Conservation (phyloP, 2,797 vertebrate genomes). For the Enteromius thamalakanensis region DNA sequence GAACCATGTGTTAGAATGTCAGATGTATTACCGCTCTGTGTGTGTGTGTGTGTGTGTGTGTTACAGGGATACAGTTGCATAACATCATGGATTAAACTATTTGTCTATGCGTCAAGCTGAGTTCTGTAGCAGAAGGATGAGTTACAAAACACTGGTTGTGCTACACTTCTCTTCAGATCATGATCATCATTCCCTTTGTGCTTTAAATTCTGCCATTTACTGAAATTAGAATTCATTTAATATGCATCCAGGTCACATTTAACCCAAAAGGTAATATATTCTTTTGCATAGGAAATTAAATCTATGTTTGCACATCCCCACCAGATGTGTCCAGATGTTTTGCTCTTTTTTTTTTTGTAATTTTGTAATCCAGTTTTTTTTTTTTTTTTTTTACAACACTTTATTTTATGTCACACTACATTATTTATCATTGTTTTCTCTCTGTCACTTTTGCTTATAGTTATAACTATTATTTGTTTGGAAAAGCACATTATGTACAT, state of each 20-base stretch:
- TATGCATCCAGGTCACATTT: not conserved
- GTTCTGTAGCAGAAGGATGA: slow-evolving; percentile 2
- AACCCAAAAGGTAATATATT: not conserved
- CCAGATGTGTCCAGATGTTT: not conserved
- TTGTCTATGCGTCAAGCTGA: slow-evolving; percentile 6
- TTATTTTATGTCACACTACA: not conserved
- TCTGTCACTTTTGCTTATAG: too few species aligned
- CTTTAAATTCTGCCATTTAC: not conserved
- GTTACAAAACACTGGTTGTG: not conserved
- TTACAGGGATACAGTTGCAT: not conserved
- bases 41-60: not conserved
- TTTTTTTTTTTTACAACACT: not conserved
- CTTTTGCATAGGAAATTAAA: not conserved
- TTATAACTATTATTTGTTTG: not conserved
- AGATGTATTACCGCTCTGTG: not conserved
- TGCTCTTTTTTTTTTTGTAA: not conserved
- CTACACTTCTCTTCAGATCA: not conserved
- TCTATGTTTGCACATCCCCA: not conserved
- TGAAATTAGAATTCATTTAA: not conserved
- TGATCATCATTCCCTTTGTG: not conserved
- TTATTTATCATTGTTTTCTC: too few species aligned
- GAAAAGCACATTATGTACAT: not conserved
- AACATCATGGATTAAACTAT: slow-evolving; percentile 23
- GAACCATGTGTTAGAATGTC: slow-evolving; percentile 19
- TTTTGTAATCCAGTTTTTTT: not conserved